A percentile compares a stretch with the other conserved stretches of the same genome.
These are phyloP conservation scores for Reticulitermes lucifugus DNA, from an alignment of 2,888 invertebrate genomes.

Conservation along the genomic window DNA sequence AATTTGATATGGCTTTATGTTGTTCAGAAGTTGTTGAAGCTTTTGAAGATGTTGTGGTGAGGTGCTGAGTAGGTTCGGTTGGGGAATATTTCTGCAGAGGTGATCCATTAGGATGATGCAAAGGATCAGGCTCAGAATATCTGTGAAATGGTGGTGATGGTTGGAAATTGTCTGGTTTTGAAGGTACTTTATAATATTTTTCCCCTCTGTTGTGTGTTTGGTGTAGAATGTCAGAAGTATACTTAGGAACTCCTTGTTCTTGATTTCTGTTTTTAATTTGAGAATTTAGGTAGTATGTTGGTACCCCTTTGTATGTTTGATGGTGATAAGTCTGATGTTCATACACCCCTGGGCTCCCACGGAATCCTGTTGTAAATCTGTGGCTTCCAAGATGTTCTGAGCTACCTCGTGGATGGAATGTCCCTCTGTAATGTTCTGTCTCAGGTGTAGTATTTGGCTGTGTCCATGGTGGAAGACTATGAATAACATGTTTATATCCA, in stretches of 20 bases:
- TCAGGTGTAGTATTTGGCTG: background rate
- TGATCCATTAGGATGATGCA: constrained; percentile 61
- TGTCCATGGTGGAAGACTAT: constrained; percentile 17
- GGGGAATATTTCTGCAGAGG: constrained; percentile 58
- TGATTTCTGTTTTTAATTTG: background rate
- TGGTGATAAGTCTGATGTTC: background rate
- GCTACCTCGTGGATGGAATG: background rate
- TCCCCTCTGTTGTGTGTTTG: background rate
- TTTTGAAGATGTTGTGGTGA: constrained; percentile 8
- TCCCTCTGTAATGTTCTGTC: background rate
- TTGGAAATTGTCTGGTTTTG: constrained; percentile 49
- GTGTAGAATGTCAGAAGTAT: background rate
- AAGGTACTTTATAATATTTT: background rate
- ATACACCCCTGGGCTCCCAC: background rate
- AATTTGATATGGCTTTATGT: background rate
- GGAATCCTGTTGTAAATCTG: background rate
- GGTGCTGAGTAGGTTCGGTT: background rate
- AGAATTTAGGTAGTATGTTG: background rate
- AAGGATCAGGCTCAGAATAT: constrained; percentile 67
- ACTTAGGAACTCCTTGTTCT: background rate
- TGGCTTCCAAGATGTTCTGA: background rate
- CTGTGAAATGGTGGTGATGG: constrained; percentile 61
- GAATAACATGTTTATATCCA: constrained; percentile 28
- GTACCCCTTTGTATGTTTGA: background rate
- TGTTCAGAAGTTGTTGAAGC: background rate